Conservation (phyloP, 2,797 vertebrate genomes). For the Pangasius djambal region DNA sequence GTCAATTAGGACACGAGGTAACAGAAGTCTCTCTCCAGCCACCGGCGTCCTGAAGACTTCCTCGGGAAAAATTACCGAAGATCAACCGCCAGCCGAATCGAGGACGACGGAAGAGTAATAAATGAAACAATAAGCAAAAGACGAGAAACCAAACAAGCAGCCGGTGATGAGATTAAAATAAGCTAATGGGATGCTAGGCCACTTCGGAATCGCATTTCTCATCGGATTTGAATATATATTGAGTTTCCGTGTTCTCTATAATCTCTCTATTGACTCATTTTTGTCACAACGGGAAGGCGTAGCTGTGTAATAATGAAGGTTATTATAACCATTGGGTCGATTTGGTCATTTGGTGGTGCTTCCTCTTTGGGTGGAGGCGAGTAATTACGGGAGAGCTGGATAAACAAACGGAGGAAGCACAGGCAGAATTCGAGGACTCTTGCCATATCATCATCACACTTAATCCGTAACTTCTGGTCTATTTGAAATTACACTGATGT, state of each 20-base stretch:
- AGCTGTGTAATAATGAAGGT: slow-evolving; percentile 43
- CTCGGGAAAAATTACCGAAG: neutral
- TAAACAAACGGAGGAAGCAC: slow-evolving; percentile 32
- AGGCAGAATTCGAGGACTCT: neutral
- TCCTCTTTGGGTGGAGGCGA: slow-evolving; percentile 50
- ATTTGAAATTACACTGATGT: neutral
- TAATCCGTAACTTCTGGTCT: neutral
- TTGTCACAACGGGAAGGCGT: slow-evolving; percentile 38
- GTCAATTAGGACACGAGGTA: neutral
- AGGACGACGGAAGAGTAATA: slow-evolving; percentile 49
- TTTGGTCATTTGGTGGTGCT: slow-evolving; percentile 43
- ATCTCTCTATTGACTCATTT: slow-evolving; percentile 53
- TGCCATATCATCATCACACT: neutral
- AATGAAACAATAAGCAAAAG: slow-evolving; percentile 61
- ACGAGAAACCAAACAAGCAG: slow-evolving; percentile 14
- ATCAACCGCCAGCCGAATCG: neutral
- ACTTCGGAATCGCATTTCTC: slow-evolving; percentile 55
- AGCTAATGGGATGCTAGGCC: slow-evolving; percentile 55
- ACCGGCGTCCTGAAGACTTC: neutral
- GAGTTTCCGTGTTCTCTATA: slow-evolving; percentile 54
- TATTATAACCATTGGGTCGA: slow-evolving; percentile 51
- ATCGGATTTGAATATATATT: slow-evolving; percentile 63
- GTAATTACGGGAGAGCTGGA: slow-evolving; percentile 51
- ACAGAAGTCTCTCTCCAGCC: neutral
- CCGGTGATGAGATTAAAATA: slow-evolving; percentile 56